These are phyloP conservation scores for Epinephelus cyanopodus DNA, from an alignment of 2,113 vertebrate species.

Conservation along the genomic window DNA sequence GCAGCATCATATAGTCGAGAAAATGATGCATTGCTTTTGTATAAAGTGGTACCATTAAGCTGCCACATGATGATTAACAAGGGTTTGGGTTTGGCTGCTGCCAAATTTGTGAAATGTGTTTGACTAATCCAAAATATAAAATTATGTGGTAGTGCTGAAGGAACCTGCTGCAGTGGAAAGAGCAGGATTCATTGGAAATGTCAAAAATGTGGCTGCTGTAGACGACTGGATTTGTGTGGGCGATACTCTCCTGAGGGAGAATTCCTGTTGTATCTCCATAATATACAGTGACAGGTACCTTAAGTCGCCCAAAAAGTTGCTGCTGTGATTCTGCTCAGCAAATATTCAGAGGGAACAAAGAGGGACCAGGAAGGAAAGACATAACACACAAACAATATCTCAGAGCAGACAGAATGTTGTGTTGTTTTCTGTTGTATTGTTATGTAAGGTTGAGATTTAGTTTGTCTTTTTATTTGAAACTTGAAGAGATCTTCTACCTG, in stretches of 20 bases:
- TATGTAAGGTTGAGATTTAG: neutral
- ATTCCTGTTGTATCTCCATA: slow-evolving; percentile 54
- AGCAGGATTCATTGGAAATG: slow-evolving; percentile 53
- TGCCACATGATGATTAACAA: slow-evolving; percentile 23
- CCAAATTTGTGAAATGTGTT: neutral
- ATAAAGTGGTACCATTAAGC: slow-evolving; percentile 22
- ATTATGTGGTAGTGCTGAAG: slow-evolving; percentile 17
- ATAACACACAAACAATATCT: neutral
- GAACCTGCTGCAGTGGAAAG: slow-evolving; percentile 32
- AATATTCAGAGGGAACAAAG: slow-evolving; percentile 11
- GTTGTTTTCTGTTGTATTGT: slow-evolving; percentile 6
- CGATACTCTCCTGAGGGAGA: slow-evolving; percentile 56
- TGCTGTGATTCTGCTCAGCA: slow-evolving; percentile 30
- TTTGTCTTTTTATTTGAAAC: neutral
- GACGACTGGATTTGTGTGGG: slow-evolving; percentile 59
- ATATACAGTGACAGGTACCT: slow-evolving; percentile 69
- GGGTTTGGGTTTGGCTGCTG: slow-evolving; percentile 14
- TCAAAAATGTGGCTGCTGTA: slow-evolving; percentile 52
- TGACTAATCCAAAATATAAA: slow-evolving; percentile 15
- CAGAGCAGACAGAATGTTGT: slow-evolving; percentile 22
- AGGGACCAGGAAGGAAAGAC: neutral
- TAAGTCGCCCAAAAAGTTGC: slow-evolving; percentile 58
- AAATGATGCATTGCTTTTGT: slow-evolving; percentile 12
- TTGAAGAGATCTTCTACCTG: neutral
- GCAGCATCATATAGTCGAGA: slow-evolving; percentile 19